Conservation (phyloP, 2,797 vertebrate genomes). For the Nyctalus aviator region DNA sequence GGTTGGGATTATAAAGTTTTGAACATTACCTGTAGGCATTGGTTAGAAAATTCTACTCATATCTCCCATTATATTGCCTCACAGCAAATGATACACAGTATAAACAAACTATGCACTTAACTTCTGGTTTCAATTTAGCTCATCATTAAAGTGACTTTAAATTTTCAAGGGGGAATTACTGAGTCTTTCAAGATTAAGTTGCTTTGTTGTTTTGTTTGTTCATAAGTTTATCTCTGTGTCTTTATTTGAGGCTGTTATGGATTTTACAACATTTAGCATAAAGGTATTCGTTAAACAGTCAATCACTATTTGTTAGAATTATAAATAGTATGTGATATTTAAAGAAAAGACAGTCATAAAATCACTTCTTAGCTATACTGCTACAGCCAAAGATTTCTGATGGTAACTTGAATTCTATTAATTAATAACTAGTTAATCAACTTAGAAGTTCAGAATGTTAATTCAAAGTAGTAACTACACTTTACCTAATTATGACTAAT, state of each 20-base stretch:
- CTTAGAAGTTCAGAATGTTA: not conserved
- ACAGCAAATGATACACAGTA: not conserved
- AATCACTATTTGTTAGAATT: conserved; percentile 29
- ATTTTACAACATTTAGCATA: conserved; percentile 28
- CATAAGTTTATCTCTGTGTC: not conserved
- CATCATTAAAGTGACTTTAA: not conserved
- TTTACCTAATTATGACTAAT: not conserved
- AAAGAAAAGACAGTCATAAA: conserved; percentile 7
- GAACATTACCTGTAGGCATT: not conserved
- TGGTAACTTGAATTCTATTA: not conserved
- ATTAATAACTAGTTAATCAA: not conserved
- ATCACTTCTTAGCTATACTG: not conserved
- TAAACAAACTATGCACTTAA: conserved; percentile 55
- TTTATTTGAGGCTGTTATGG: conserved; percentile 4
- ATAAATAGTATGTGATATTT: not conserved
- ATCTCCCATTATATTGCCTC: not conserved
- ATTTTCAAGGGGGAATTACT: conserved; percentile 42
- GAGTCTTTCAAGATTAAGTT: conserved; percentile 45
- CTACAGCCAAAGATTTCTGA: not conserved
- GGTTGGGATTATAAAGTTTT: not conserved
- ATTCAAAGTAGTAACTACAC: not conserved
- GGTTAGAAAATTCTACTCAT: not conserved
- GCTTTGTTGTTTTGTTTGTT: conserved; percentile 57
- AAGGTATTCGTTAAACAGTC: conserved; percentile 5
- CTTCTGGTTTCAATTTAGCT: conserved; percentile 72